phyloP scores from a whole-genome alignment of 64 coral and sea anemone species.

The Dendronephthya gigantea region DNA sequence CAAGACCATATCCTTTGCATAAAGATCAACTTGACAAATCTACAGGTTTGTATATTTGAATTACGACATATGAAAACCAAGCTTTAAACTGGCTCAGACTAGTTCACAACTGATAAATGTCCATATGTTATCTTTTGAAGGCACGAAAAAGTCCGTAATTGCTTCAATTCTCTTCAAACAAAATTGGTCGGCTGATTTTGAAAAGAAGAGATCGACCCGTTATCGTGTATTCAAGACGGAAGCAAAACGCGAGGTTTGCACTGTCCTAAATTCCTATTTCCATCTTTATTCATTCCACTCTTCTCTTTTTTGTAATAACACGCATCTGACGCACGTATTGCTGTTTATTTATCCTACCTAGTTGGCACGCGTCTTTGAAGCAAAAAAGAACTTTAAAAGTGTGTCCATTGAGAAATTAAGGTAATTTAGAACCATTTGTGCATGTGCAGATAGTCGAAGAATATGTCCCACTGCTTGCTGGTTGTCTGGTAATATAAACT shows the following conservation, averaged over 20 bases:
- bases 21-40: not conserved
- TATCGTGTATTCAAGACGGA: constrained; percentile 77
- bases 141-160: constrained; percentile 58
- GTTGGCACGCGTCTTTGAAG: not conserved
- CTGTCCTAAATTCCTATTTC: not conserved
- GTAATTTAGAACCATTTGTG: not conserved
- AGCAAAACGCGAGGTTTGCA: constrained; percentile 62
- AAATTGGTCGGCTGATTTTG: constrained; percentile 78
- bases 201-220: constrained; percentile 47
- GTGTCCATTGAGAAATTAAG: not conserved
- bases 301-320: not conserved
- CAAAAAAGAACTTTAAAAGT: not conserved
- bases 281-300: not conserved
- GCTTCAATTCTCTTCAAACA: constrained; percentile 84
- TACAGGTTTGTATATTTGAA: not conserved
- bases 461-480: too few species aligned
- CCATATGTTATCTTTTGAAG: constrained; percentile 8
- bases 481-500: too few species aligned
- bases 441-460: too few species aligned
- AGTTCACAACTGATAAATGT: not conserved
- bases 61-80: too few species aligned
- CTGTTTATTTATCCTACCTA: not conserved
- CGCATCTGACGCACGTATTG: not conserved
- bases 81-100: too few species aligned
- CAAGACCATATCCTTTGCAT: not conserved